Base-by-base conservation (phyloP, 2,888 invertebrate species). In the Balanococcus diminutus region DNA sequence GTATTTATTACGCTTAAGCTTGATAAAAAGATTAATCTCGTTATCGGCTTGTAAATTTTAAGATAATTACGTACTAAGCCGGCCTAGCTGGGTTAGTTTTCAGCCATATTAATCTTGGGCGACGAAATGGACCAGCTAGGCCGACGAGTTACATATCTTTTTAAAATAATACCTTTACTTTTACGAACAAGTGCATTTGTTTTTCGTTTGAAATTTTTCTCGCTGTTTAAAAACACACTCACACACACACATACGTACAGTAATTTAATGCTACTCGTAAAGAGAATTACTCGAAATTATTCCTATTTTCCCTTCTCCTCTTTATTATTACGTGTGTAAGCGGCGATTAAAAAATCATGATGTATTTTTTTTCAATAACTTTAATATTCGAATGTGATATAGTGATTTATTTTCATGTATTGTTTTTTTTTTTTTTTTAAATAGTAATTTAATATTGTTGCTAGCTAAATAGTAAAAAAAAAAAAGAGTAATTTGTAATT, bases 391-490 rank as follows among this genome's bases (percentile, higher is more conserved):
- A 75, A 75, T 75, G 75, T 75, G 75, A 75, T 75, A 75, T 75
- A 75, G 75, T 75, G 61, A 67, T 67, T 67, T 67, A 67, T 75
- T 32, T 75, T 75, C 31, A 32, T 75, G 75, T 75, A 75, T 75
- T 75, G 75, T 75, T 75, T 75, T 75, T 14, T 32, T 75, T 75
- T 75, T 32, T 75, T 75, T 75, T 61, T 61, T 61, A n/a, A 32
- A 32, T 75, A 75, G 75, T 75, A 75, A 75, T 75, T 75, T 75
- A 75, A 75, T n/a, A n/a, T 75, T 75, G 75, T 75, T 75, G 75
- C 75, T 75, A 75, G 75, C 75, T 75, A 75, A 75, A 75, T 75
- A 75, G 75, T 75, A 32, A 31, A 75, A 67, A 22, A 16, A n/a
- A 75, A 67, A 67, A 67, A 11, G 75, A 32, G 31, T 75, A 75